phyloP scores from a whole-genome alignment of 2,113 vertebrate species.

The Cryptomyrus ogoouensis region DNA sequence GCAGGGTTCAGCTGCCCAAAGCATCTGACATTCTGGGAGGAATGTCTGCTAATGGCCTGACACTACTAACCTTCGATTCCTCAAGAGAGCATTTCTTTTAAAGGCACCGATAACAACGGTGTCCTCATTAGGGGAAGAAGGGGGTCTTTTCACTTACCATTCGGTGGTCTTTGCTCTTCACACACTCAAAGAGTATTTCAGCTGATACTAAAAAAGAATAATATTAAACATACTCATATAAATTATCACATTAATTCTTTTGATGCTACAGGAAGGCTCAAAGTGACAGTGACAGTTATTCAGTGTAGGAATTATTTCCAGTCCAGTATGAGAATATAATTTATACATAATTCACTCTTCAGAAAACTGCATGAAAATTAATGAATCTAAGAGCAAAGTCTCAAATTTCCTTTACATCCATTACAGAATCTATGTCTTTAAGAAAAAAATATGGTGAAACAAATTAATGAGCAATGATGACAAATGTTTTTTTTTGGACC shows the following conservation, averaged over 20 bases:
- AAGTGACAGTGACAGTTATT: neutral
- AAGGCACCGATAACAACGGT: neutral
- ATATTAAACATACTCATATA: neutral
- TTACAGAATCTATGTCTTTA: neutral
- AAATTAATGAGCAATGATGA: neutral
- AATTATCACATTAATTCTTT: neutral
- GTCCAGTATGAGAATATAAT: neutral
- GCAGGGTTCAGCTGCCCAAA: neutral
- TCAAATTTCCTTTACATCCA: neutral
- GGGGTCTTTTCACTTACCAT: slow-evolving; percentile 59
- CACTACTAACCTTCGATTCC: neutral
- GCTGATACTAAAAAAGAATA: slow-evolving; percentile 40
- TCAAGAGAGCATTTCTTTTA: neutral
- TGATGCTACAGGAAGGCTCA: neutral
- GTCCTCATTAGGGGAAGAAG: neutral
- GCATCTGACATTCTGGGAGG: neutral
- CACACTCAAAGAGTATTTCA: slow-evolving; percentile 73
- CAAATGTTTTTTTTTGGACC: neutral
- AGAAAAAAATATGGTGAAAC: neutral
- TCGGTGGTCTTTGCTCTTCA: slow-evolving; percentile 73
- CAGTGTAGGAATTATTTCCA: neutral
- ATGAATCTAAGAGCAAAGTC: neutral
- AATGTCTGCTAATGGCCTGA: neutral
- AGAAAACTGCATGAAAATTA: neutral
- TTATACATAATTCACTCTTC: neutral